A percentile compares a stretch with the other conserved stretches of the same genome.
phyloP scores from a whole-genome alignment of 2,888 invertebrate species.

The Melieria crassipennis region DNA sequence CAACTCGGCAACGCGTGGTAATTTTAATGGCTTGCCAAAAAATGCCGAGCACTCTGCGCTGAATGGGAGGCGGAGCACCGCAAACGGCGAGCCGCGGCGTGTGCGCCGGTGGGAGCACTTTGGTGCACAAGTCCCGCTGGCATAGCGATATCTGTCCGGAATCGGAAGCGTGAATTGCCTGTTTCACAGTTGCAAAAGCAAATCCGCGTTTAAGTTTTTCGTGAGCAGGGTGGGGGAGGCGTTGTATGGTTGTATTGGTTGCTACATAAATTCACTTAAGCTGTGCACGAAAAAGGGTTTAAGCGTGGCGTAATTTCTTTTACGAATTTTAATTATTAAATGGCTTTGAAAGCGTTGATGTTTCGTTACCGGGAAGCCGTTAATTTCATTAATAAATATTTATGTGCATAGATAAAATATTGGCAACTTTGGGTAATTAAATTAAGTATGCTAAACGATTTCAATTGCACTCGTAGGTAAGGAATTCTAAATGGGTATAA shows the following conservation, averaged over 20 bases:
- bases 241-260: too few species aligned
- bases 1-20: constrained; percentile 27
- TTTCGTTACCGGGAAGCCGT: constrained; percentile 52
- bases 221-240: neutral
- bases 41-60: constrained; percentile 16
- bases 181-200: neutral
- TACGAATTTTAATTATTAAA: constrained; percentile 59
- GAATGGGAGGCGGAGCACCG: constrained; percentile 4
- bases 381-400: constrained; percentile 64
- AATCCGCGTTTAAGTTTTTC: constrained; percentile 18
- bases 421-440: constrained; percentile 24
- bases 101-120: neutral
- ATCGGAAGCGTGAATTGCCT: constrained; percentile 1
- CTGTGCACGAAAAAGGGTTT: constrained; percentile 22
- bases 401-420: constrained; percentile 47
- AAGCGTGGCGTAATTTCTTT: neutral
- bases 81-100: too few species aligned
- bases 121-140: neutral
- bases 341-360: constrained; percentile 48
- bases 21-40: constrained; percentile 49
- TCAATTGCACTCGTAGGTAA: too few species aligned
- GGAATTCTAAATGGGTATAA: too few species aligned
- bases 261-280: neutral
- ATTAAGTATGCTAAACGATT: constrained; percentile 17
- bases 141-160: constrained; percentile 3